These are phyloP conservation scores for Drosophila kuntzei DNA, from an alignment of 2,888 invertebrate species.

Conservation along the genomic window DNA sequence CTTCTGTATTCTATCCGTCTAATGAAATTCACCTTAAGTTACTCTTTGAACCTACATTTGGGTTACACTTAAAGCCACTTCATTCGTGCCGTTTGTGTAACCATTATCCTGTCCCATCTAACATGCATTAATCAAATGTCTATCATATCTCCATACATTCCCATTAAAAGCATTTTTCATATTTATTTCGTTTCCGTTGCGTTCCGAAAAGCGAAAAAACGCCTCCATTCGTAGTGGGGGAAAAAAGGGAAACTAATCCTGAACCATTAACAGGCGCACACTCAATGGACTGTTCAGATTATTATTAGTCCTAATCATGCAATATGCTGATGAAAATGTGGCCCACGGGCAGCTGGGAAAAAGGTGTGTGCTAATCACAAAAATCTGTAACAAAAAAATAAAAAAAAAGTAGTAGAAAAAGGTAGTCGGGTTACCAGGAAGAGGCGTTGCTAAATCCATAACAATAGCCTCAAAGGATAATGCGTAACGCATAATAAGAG, in stretches of 20 bases:
- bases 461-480: conserved; percentile 72
- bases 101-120: conserved; percentile 55
- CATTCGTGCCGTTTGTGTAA: conserved; percentile 3
- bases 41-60: neutral
- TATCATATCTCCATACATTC: conserved; percentile 32
- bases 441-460: conserved; percentile 73
- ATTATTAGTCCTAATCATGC: conserved; percentile 77
- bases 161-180: conserved; percentile 55
- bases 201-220: conserved; percentile 21
- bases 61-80: conserved; percentile 11
- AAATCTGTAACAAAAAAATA: conserved; percentile 55
- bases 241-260: conserved; percentile 21
- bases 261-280: conserved; percentile 62
- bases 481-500: conserved; percentile 74
- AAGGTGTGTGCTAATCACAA: conserved; percentile 60
- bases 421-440: conserved; percentile 78
- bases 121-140: conserved; percentile 58
- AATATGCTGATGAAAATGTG: conserved; percentile 53
- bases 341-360: conserved; percentile 45
- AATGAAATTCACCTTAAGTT: neutral
- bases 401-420: conserved; percentile 26
- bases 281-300: conserved; percentile 54
- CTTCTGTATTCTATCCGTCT: neutral
- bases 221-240: conserved; percentile 28
- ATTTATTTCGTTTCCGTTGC: conserved; percentile 45